Evolutionary conservation across 2,797 vertebrate genomes (phyloP).

Genomic region (Denticeps clupeoides): DNA sequence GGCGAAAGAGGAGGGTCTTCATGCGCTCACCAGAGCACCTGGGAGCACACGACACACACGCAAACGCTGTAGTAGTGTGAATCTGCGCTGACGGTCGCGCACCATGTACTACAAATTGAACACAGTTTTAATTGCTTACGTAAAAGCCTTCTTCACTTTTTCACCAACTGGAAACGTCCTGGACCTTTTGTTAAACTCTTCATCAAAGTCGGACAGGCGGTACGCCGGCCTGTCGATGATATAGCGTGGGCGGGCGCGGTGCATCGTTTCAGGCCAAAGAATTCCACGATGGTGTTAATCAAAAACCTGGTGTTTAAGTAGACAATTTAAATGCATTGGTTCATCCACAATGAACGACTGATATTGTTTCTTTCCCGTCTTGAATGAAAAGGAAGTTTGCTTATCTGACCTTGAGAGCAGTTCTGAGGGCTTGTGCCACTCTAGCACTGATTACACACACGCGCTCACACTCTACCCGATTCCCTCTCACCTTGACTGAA

Average conservation of each 20-base stretch:
- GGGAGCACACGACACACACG: slow-evolving; percentile 10
- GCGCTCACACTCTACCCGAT: background rate
- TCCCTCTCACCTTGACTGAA: background rate
- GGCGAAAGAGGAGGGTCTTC: slow-evolving; percentile 57
- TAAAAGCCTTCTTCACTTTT: slow-evolving; percentile 67
- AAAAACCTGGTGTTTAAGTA: too few relatives aligned
- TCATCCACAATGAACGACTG: too few relatives aligned
- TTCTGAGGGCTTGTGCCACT: background rate
- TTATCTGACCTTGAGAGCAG: slow-evolving; percentile 26
- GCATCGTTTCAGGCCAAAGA: slow-evolving; percentile 29
- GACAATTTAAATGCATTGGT: too few relatives aligned
- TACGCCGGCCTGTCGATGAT: slow-evolving; percentile 69
- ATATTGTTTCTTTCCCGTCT: too few relatives aligned
- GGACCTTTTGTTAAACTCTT: slow-evolving; percentile 77
- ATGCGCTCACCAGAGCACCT: slow-evolving; percentile 71
- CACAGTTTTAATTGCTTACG: slow-evolving; percentile 10
- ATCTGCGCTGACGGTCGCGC: background rate
- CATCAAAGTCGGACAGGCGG: slow-evolving; percentile 70
- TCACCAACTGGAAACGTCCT: slow-evolving; percentile 69
- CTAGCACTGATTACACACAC: background rate
- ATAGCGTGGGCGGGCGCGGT: slow-evolving; percentile 58
- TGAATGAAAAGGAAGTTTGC: background rate
- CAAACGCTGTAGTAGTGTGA: slow-evolving; percentile 3
- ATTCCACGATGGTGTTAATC: background rate
- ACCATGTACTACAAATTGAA: too few relatives aligned